Evolutionary conservation across 37 sponge, comb jelly and placozoan genomes (phyloP), one percentile per base, ranked within the genome.

Genomic region (Halichondria panicea): DNA sequence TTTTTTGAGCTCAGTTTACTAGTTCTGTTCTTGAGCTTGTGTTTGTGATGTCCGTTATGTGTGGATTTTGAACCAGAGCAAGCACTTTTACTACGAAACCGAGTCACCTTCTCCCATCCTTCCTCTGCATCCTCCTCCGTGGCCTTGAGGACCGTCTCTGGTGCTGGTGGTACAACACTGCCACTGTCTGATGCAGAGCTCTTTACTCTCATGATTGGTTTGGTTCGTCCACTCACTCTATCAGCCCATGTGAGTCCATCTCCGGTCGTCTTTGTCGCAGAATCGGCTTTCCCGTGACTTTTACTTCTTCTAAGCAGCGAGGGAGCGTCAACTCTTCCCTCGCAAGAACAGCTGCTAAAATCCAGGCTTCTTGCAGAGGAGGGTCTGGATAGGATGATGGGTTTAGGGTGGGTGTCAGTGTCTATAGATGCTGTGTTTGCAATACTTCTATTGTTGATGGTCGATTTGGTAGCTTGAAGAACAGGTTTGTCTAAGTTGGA

Each of bases 211-310:
- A n/a, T n/a, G n/a, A 3, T 4, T 63, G 33, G 35, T 63, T 28
- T 63, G 68, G 63, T 50, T 3, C 36, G 21, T 61, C 84, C 84
- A 42, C 36, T 87, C 66, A 87, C 87, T 35, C 87, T 42, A 22
- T 87, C 87, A 53, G 87, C 87, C 87, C 87, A 87, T 18, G 81
- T 76, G 7, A 44, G 63, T 38, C 24, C 36, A 8, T 5, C n/a
- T 34, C n/a, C 4, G 24, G 32, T 8, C 36, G 35, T 6, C 30
- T 28, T 48, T 48, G 52, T 48, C 52, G 52, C 11, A 48, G 11
- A 18, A 48, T 48, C 15, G 52, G 52, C 13, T 18, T 15, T 48
- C 13, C 13, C 52, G 15, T 11, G 11, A 15, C 52, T 48, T 18
- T 48, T 48, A 48, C 15, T 48, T 11, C 52, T 15, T 48, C 15